Base-by-base conservation (phyloP, 2,797 vertebrate species). In the Strix occidentalis region DNA sequence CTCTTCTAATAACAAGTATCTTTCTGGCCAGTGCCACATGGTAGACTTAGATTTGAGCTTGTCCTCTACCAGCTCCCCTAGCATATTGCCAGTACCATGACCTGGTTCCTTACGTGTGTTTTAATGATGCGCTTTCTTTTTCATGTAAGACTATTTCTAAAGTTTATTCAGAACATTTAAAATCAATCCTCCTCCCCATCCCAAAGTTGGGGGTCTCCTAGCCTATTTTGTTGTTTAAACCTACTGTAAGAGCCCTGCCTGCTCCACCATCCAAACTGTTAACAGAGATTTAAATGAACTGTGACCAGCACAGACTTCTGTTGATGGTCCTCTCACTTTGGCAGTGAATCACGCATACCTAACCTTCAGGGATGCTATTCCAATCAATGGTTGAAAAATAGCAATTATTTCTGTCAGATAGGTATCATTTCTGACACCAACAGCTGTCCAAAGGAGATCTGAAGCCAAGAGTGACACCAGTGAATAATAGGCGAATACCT, bases 401-500 rank as follows among this genome's bases (percentile, higher is more conserved):
- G 43, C 80, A 95, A 90, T 85, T 95, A 89, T 75, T 94, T 71
- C 41, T 81, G 81, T 69, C 51, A 70, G 41, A 83, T 56, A 93
- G 29, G 25, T 83, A 92, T 89, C 2, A 69, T 51, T 92, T 64
- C 69, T 78, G 90, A 92, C 91, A 87, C 43, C 9, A 31, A 37
- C 10, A 51, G 46, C 33, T 86, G 66, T 33, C 88, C 75, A 60
- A 78, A 87, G 39, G 23, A 93, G 72, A 83, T n/a, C 65, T 69
- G 43, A 84, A 92, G 84, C 68, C 90, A 87, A 54, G 64, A 92
- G 33, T 17, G 81, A 97, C 87, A 93, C 92, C 46, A 69, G 57
- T 89, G 89, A 92, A 87, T 92, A 95, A 85, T 13, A 81, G 65
- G 24, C 4, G 0, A 92, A 81, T 77, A 85, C 41, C 56, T 85